Evolutionary conservation across 92 coral and sea anemone genomes (phyloP).

Genomic region (Parazoanthus atlanticus): DNA sequence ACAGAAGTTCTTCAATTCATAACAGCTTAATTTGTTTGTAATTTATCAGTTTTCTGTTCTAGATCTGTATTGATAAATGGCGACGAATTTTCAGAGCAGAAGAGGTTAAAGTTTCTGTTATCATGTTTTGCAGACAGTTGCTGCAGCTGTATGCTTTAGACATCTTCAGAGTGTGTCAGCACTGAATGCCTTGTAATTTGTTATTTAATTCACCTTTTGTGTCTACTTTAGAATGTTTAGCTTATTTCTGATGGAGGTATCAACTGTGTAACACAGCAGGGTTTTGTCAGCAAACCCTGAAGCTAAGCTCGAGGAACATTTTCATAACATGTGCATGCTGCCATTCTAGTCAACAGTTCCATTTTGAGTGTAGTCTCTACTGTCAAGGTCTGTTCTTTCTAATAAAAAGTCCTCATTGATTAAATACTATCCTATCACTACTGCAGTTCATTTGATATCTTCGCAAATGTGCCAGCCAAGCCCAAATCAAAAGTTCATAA

Average conservation of each 20-base stretch:
- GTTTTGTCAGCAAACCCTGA: not conserved
- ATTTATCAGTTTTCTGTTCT: not conserved
- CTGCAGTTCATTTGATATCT: not conserved
- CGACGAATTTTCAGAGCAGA: not conserved
- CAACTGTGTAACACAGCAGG: slow-evolving; percentile 1
- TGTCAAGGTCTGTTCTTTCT: not conserved
- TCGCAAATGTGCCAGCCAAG: not conserved
- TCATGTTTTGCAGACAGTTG: slow-evolving; percentile 6
- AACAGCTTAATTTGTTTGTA: not conserved
- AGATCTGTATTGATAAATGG: not conserved
- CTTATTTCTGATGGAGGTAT: not conserved
- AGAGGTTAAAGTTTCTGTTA: not conserved
- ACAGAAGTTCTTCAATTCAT: not conserved
- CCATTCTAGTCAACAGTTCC: not conserved
- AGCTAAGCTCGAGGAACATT: not conserved
- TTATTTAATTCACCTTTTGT: not conserved
- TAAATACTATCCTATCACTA: not conserved
- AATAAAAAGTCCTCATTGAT: not conserved
- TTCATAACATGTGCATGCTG: not conserved
- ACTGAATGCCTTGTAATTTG: not conserved
- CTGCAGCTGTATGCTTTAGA: not conserved
- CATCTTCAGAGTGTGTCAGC: not conserved
- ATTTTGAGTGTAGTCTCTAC: not conserved
- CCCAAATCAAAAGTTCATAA: slow-evolving; percentile 10
- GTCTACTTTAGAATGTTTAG: not conserved